Evolutionary conservation across 2,113 vertebrate genomes (phyloP).

Genomic region (Hippocampus abdominalis): DNA sequence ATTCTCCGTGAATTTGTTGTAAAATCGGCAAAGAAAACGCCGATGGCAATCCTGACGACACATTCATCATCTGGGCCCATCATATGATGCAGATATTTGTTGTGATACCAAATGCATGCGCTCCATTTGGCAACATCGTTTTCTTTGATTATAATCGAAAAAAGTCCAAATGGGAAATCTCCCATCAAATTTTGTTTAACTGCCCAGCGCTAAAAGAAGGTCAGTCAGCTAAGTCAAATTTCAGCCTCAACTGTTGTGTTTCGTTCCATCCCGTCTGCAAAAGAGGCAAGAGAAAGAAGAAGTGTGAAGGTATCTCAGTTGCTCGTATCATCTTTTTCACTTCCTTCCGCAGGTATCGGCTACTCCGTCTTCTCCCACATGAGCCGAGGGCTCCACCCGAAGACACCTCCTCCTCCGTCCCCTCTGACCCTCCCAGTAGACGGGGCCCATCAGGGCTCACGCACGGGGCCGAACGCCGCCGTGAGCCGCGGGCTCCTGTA

Average conservation of each 20-base stretch:
- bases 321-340: constrained; percentile 65
- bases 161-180: too few species aligned
- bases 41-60: too few species aligned
- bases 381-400: constrained; percentile 75
- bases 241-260: background rate
- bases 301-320: constrained; percentile 20
- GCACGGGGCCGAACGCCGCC: constrained; percentile 1
- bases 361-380: constrained; percentile 81
- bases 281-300: constrained; percentile 4
- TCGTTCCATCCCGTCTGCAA: background rate
- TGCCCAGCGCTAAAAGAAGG: background rate
- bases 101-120: too few species aligned
- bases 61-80: too few species aligned
- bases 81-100: too few species aligned
- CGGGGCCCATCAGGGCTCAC: constrained; percentile 34
- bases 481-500: constrained; percentile 77
- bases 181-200: background rate
- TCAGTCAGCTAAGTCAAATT: background rate
- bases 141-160: too few species aligned
- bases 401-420: constrained; percentile 50
- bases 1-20: too few species aligned
- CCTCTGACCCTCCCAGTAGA: constrained; percentile 75
- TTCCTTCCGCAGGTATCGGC: constrained; percentile 75
- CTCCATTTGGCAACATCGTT: too few species aligned
- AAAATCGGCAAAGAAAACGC: too few species aligned